Evolutionary conservation across 2,797 vertebrate species (phyloP).

Genomic region (Heterohyrax brucei): DNA sequence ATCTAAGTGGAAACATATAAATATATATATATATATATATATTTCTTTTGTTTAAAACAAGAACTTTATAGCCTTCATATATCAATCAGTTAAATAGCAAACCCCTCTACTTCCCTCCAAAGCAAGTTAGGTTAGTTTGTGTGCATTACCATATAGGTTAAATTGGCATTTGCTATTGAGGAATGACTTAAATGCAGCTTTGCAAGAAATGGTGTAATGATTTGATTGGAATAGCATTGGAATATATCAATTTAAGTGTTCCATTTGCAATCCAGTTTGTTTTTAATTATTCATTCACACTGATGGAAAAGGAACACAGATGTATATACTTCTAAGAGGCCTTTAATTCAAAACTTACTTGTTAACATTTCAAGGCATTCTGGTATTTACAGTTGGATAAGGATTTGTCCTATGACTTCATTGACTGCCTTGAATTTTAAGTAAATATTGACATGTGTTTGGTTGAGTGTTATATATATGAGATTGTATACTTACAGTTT

Average conservation of each 20-base stretch:
- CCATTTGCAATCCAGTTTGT: constrained; percentile 50
- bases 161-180: constrained; percentile 63
- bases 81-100: constrained; percentile 51
- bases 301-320: constrained; percentile 1
- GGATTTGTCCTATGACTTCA: background rate
- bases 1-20: constrained; percentile 27
- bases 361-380: constrained; percentile 55
- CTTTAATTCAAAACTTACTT: constrained; percentile 31
- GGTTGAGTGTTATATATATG: constrained; percentile 32
- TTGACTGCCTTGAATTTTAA: constrained; percentile 54
- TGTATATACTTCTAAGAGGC: background rate
- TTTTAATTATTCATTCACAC: constrained; percentile 76
- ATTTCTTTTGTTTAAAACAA: constrained; percentile 66
- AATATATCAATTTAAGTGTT: constrained; percentile 59
- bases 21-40: constrained; percentile 33
- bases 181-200: constrained; percentile 60
- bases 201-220: constrained; percentile 53
- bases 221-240: constrained; percentile 56
- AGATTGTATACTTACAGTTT: constrained; percentile 27
- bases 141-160: constrained; percentile 53
- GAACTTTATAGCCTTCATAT: background rate
- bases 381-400: constrained; percentile 45
- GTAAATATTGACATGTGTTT: constrained; percentile 55
- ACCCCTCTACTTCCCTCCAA: constrained; percentile 28
- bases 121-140: constrained; percentile 64